Conservation (phyloP, 2,797 vertebrate species). For the Meda fulgida region DNA sequence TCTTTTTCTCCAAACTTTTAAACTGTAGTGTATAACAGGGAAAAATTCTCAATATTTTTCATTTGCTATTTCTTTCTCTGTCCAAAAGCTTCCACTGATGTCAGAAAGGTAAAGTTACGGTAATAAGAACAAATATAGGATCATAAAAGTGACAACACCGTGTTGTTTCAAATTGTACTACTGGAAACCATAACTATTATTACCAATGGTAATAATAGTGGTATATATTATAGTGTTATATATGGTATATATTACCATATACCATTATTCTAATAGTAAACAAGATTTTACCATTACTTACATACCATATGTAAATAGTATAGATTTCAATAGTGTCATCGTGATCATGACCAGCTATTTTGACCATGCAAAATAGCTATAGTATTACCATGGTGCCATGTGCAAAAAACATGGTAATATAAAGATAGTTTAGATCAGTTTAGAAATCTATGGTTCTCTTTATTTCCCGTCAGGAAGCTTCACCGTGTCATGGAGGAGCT, state of each 20-base stretch:
- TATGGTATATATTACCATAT: too few relatives aligned
- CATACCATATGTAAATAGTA: background rate
- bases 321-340: background rate
- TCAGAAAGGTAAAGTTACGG: conserved; percentile 33
- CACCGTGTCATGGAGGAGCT: conserved; percentile 83
- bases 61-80: conserved; percentile 25
- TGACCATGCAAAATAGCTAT: background rate
- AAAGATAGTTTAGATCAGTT: background rate
- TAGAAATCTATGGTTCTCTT: background rate
- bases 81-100: conserved; percentile 50
- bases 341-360: background rate
- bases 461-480: conserved; percentile 72
- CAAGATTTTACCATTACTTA: background rate
- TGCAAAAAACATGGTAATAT: too few relatives aligned
- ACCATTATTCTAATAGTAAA: background rate
- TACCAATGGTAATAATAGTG: too few relatives aligned
- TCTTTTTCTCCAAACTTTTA: background rate
- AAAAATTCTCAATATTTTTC: conserved; percentile 23
- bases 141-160: background rate
- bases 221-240: too few relatives aligned
- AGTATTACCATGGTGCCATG: background rate
- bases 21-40: background rate
- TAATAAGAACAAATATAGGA: background rate
- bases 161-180: background rate
- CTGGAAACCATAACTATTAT: background rate